Conservation (phyloP, 2,113 vertebrate species). For the Gasterosteus nipponicus region DNA sequence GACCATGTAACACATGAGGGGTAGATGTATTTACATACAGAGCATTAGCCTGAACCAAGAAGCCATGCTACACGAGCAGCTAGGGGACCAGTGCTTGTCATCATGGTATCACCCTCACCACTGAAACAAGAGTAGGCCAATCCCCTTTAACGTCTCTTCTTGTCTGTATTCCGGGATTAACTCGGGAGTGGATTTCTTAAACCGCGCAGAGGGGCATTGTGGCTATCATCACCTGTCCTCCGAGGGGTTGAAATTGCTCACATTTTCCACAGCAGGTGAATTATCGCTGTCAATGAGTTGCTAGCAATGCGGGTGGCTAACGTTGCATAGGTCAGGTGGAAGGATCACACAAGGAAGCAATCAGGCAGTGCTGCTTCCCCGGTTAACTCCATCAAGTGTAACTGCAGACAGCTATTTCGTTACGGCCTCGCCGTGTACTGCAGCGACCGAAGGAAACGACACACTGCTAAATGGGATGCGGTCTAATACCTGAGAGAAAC, state of each 20-base stretch:
- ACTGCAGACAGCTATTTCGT: neutral
- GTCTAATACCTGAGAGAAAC: neutral
- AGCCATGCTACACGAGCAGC: constrained; percentile 29
- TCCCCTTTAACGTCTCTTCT: constrained; percentile 19
- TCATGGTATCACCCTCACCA: constrained; percentile 67
- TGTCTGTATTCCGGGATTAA: constrained; percentile 23
- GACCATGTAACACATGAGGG: neutral
- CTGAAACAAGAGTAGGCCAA: constrained; percentile 56
- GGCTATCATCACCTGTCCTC: neutral
- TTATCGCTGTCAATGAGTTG: neutral
- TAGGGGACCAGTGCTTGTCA: constrained; percentile 28
- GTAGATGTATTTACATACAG: constrained; percentile 12
- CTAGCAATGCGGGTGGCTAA: constrained; percentile 33
- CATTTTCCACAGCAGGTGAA: constrained; percentile 20
- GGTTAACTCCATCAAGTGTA: neutral
- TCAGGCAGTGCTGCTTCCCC: constrained; percentile 9
- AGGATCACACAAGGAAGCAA: constrained; percentile 38
- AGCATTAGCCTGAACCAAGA: constrained; percentile 25
- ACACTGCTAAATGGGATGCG: neutral
- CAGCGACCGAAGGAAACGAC: neutral
- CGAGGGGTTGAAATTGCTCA: neutral
- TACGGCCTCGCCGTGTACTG: neutral
- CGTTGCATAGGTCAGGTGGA: constrained; percentile 55
- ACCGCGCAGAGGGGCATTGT: neutral
- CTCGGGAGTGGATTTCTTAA: constrained; percentile 5